Evolutionary conservation across 2,113 vertebrate genomes (phyloP).

Genomic region (Cynoglossus semilaevis): DNA sequence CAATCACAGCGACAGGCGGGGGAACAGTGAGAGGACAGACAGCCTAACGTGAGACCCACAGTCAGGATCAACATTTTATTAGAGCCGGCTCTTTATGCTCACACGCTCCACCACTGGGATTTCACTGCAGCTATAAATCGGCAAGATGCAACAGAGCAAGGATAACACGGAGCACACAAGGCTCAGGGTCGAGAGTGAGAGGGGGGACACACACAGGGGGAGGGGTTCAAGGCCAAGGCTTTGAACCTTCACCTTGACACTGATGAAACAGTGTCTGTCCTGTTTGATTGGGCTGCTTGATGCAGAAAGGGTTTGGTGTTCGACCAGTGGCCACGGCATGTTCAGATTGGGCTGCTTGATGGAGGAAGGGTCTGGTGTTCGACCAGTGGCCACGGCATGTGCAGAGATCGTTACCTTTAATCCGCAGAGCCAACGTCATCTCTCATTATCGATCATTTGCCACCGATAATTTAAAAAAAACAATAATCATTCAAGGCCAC

Average conservation of each 20-base stretch:
- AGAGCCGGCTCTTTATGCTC: conserved; percentile 33
- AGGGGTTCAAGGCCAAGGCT: neutral
- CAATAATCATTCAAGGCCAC: neutral
- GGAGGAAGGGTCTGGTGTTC: too few species aligned
- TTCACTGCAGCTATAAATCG: conserved; percentile 37
- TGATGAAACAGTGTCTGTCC: neutral
- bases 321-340: too few species aligned
- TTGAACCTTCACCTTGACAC: conserved; percentile 28
- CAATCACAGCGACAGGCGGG: conserved; percentile 1
- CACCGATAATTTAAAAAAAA: neutral
- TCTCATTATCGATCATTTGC: too few species aligned
- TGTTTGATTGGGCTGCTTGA: too few species aligned
- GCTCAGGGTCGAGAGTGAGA: neutral
- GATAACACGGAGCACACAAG: conserved; percentile 14
- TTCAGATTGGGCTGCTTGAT: too few species aligned
- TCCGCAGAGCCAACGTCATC: too few species aligned
- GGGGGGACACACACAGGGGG: neutral
- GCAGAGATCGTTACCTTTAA: too few species aligned
- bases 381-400: too few species aligned
- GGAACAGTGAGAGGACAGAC: conserved; percentile 2
- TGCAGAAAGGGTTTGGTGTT: too few species aligned
- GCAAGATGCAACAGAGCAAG: conserved; percentile 27
- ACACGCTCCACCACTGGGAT: conserved; percentile 12
- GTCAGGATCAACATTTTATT: conserved; percentile 34
- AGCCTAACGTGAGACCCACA: conserved; percentile 2